Percentiles rank a stretch among this genome's conserved stretches.
These are phyloP conservation scores for Pandemis heparana DNA, from an alignment of 2,888 invertebrate species.

Conservation along the genomic window DNA sequence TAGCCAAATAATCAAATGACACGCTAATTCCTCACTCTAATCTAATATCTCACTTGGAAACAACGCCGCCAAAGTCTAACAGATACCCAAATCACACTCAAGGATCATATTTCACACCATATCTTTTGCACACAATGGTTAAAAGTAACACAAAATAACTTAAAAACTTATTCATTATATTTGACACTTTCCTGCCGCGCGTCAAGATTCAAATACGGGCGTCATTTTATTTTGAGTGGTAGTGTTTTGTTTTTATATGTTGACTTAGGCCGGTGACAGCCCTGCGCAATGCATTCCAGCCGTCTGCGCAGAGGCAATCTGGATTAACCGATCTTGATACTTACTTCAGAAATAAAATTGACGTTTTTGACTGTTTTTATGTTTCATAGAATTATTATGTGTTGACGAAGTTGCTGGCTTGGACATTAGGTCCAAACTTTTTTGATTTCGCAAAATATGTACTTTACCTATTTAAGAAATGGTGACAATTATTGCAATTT, in stretches of 20 bases:
- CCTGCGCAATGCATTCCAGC: slow-evolving; percentile 55
- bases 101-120: slow-evolving; percentile 39
- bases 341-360: slow-evolving; percentile 25
- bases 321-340: slow-evolving; percentile 49
- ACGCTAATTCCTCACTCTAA: too few species aligned
- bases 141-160: not conserved
- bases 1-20: too few species aligned
- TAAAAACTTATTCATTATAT: not conserved
- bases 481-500: too few species aligned
- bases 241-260: slow-evolving; percentile 43
- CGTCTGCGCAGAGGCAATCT: slow-evolving; percentile 45
- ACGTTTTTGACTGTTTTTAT: not conserved
- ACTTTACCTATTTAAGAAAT: too few species aligned
- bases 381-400: not conserved
- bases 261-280: slow-evolving; percentile 61
- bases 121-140: slow-evolving; percentile 49
- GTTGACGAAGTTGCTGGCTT: too few species aligned
- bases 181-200: not conserved
- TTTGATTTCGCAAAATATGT: too few species aligned
- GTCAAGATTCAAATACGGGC: not conserved
- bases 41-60: not conserved
- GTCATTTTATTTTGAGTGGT: not conserved
- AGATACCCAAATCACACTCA: slow-evolving; percentile 31
- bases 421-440: too few species aligned
- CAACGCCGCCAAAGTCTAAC: slow-evolving; percentile 5